Evolutionary conservation across 2,888 invertebrate genomes (phyloP).

Genomic region (Pollenia amentaria): DNA sequence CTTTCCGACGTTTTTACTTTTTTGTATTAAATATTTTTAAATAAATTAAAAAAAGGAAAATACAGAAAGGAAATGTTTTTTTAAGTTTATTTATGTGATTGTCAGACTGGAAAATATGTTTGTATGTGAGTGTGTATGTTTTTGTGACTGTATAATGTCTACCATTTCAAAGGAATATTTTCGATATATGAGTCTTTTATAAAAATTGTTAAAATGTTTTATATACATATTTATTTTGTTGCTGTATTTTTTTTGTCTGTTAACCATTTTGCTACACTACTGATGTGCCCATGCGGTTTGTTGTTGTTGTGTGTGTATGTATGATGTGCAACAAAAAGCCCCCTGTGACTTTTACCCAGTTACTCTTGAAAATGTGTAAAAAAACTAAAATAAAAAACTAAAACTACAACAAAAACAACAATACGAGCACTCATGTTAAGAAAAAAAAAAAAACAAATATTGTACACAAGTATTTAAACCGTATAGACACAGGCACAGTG

Average conservation of each 20-base stretch:
- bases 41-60: neutral
- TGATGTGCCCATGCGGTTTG: constrained; percentile 1
- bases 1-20: neutral
- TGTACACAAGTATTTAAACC: neutral
- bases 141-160: constrained; percentile 30
- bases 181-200: constrained; percentile 30
- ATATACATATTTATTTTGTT: neutral
- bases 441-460: constrained; percentile 11
- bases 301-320: neutral
- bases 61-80: neutral
- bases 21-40: neutral
- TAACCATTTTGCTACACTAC: neutral
- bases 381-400: constrained; percentile 24
- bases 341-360: constrained; percentile 45
- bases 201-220: constrained; percentile 37
- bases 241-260: neutral
- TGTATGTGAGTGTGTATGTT: neutral
- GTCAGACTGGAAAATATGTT: neutral
- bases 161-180: constrained; percentile 16
- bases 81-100: neutral
- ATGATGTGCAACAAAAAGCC: constrained; percentile 19
- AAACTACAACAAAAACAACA: constrained; percentile 26
- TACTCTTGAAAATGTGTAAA: constrained; percentile 30
- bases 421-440: constrained; percentile 25
- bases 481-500: constrained; percentile 15